A percentile compares a stretch with the other conserved stretches of the same genome.
These are phyloP conservation scores for Leptopterna dolabrata DNA, from an alignment of 2,888 invertebrate species.

Conservation along the genomic window DNA sequence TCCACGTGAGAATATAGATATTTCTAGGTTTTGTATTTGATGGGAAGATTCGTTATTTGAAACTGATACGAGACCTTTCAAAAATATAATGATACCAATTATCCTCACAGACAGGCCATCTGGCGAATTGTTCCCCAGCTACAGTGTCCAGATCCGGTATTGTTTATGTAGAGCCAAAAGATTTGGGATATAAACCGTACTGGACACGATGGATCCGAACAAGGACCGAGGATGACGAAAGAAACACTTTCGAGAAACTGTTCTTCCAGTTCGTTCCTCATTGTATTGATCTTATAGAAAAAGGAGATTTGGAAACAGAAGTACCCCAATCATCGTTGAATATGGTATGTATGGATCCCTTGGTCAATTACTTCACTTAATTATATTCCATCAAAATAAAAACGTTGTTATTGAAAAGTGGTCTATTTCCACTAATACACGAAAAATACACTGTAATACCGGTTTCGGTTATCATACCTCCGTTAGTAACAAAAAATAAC, in stretches of 20 bases:
- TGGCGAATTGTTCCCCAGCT: slow-evolving; percentile 91
- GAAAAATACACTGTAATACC: too few relatives aligned
- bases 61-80: too few relatives aligned
- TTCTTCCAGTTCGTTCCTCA: slow-evolving; percentile 82
- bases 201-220: slow-evolving; percentile 85
- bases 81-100: too few relatives aligned
- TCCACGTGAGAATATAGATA: too few relatives aligned
- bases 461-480: too few relatives aligned
- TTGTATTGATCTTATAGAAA: slow-evolving; percentile 77
- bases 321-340: slow-evolving; percentile 88
- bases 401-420: too few relatives aligned
- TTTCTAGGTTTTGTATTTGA: too few relatives aligned
- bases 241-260: slow-evolving; percentile 70
- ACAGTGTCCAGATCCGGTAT: slow-evolving; percentile 93
- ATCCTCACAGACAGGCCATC: slow-evolving; percentile 78
- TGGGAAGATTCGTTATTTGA: too few relatives aligned
- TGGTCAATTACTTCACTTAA: too few relatives aligned
- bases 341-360: slow-evolving; percentile 71
- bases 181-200: slow-evolving; percentile 85
- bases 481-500: too few relatives aligned
- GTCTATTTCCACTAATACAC: too few relatives aligned
- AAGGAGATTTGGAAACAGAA: slow-evolving; percentile 80
- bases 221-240: slow-evolving; percentile 69
- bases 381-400: background rate
- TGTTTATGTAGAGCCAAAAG: slow-evolving; percentile 94